Evolutionary conservation across 2,797 vertebrate species (phyloP), one percentile per base, ranked within the genome.

Genomic region (Peromyscus eremicus): DNA sequence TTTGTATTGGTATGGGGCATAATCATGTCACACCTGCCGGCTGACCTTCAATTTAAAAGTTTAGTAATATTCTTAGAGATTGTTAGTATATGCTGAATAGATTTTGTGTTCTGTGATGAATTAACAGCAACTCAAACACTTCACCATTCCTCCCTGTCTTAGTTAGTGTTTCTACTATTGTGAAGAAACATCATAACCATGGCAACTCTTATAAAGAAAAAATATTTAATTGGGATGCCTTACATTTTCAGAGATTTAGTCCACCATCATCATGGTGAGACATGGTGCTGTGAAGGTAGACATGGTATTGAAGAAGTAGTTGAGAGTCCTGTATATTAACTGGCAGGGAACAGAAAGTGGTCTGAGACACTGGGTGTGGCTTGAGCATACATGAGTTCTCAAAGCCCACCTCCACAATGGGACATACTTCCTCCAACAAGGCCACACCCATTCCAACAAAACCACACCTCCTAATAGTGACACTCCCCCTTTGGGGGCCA

Each of bases 1-100:
- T 73, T 52, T 77, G 23, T 76, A 2, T 66, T 83, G 25, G 43
- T 81, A 32, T 43, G 52, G 34, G 29, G 23, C 49, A 0, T 82
- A 91, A 93, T 91, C 29, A 57, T 21, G 23, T 68, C 37, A 52
- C 7, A 55, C 86, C 75, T 76, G 52, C 55, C 57, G 55, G 6
- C 0, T 93, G 29, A 71, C n/a, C 46, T 82, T 96, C 64, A 37
- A 52, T 77, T 60, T 86, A 92, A 82, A 97, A 37, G 19, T 71
- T 90, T 55, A 77, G 77, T 62, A 23, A 40, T 43, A 82, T 55
- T 96, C 89, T 92, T 64, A 81, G n/a, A 90, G 43, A 52, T 27
- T 93, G 62, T 62, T 83, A 62, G 9, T 2, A 43, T 64, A 4
- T 34, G 64, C 64, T 76, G 10, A 43, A 6, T 77, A 68, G 75